These are phyloP conservation scores for Geotrypetes seraphini DNA, from an alignment of 2,797 vertebrate genomes.

Conservation along the genomic window DNA sequence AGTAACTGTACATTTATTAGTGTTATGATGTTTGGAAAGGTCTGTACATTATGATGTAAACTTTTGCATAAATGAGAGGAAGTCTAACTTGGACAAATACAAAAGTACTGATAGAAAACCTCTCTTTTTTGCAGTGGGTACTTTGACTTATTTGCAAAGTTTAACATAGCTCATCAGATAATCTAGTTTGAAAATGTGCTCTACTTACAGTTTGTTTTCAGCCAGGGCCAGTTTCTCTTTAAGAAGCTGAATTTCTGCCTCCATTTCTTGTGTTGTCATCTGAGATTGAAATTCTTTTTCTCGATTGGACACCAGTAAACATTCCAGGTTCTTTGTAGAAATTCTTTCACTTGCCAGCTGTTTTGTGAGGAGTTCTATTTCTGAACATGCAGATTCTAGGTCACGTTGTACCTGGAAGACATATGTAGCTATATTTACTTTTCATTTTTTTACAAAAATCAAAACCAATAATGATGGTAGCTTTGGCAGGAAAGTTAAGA, in stretches of 20 bases:
- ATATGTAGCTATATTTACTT: conserved; percentile 11
- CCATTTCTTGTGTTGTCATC: conserved; percentile 52
- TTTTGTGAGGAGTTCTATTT: conserved; percentile 57
- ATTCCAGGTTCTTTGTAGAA: conserved; percentile 55
- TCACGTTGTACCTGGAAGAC: conserved; percentile 50
- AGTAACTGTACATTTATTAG: too few relatives aligned
- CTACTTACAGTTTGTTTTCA: conserved; percentile 57
- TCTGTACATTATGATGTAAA: too few relatives aligned
- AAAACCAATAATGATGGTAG: too few relatives aligned
- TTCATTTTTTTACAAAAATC: neutral
- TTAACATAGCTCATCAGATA: too few relatives aligned
- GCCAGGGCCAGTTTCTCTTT: conserved; percentile 55
- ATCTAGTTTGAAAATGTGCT: too few relatives aligned
- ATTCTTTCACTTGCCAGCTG: conserved; percentile 57
- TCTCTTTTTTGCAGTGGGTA: too few relatives aligned
- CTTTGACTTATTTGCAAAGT: too few relatives aligned
- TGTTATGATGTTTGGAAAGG: too few relatives aligned
- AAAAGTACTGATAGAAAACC: too few relatives aligned
- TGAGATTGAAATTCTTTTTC: conserved; percentile 54
- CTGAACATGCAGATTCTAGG: conserved; percentile 44
- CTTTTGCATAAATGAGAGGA: too few relatives aligned
- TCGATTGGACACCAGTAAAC: conserved; percentile 39
- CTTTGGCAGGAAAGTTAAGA: too few relatives aligned
- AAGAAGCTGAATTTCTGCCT: conserved; percentile 57
- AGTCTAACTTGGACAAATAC: too few relatives aligned